Conservation (phyloP, 2,113 vertebrate genomes). For the Butastur rufipennis region DNA sequence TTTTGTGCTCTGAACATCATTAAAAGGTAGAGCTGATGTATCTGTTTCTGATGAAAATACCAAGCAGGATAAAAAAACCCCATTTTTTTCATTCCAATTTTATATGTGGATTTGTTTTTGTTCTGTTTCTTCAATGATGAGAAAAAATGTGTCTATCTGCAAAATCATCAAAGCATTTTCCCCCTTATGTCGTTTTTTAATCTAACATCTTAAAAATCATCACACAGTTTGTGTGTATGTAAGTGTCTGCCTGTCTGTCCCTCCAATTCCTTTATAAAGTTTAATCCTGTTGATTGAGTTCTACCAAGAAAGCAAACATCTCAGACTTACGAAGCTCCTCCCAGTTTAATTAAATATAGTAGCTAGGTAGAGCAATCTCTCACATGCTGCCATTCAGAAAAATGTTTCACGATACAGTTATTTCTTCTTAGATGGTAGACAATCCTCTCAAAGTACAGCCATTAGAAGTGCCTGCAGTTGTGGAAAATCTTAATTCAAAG, state of each 20-base stretch:
- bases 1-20: not conserved
- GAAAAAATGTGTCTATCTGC: not conserved
- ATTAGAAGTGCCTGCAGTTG: not conserved
- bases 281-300: not conserved
- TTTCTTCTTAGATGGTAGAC: not conserved
- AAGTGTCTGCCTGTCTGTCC: not conserved
- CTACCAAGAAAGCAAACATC: not conserved
- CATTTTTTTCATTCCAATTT: not conserved
- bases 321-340: not conserved
- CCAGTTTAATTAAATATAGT: not conserved
- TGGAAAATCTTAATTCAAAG: not conserved
- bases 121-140: not conserved
- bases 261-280: not conserved
- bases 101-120: not conserved
- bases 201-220: not conserved
- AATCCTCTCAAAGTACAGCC: not conserved
- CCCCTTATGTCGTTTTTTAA: not conserved
- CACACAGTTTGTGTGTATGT: not conserved
- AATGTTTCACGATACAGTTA: not conserved
- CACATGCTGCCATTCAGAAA: not conserved
- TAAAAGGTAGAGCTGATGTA: not conserved
- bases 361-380: not conserved
- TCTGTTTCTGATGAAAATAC: not conserved
- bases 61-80: accelerated
- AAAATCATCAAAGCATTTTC: not conserved